Conservation (phyloP, 1,140 invertebrate genomes). For the Drosophila bifasciata region DNA sequence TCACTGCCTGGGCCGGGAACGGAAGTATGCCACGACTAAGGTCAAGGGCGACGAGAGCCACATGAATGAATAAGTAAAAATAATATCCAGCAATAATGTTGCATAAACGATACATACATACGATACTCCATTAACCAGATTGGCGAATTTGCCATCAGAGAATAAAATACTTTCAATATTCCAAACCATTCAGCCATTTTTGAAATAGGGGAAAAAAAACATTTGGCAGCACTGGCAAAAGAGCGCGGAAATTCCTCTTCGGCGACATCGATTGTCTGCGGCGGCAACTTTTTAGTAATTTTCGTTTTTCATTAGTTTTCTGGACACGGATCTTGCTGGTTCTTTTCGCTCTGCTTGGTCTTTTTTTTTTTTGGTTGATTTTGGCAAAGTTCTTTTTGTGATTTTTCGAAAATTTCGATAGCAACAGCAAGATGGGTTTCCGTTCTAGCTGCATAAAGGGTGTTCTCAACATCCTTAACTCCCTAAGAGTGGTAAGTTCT, state of each 20-base stretch:
- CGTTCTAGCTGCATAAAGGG: slow-evolving; percentile 71
- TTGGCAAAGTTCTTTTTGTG: not conserved
- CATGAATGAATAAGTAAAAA: slow-evolving; percentile 56
- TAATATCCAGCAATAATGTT: slow-evolving; percentile 2
- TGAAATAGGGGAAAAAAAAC: slow-evolving; percentile 21
- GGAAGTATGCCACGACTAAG: slow-evolving; percentile 61
- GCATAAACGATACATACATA: not conserved
- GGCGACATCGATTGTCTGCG: no score
- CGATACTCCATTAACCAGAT: slow-evolving; percentile 42
- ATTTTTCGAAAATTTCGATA: not conserved
- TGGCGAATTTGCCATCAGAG: slow-evolving; percentile 49
- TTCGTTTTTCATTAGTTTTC: slow-evolving; percentile 40
- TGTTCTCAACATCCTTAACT: slow-evolving; percentile 66
- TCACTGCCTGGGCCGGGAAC: slow-evolving; percentile 65
- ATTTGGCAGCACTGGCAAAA: slow-evolving; percentile 49
- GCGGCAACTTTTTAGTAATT: slow-evolving; percentile 2
- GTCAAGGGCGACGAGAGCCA: slow-evolving; percentile 71
- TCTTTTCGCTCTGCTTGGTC: slow-evolving; percentile 9
- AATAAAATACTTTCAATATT: slow-evolving; percentile 56
- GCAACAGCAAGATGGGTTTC: slow-evolving; percentile 60
- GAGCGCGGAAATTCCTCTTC: slow-evolving; percentile 17
- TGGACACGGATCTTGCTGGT: slow-evolving; percentile 28
- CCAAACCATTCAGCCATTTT: slow-evolving; percentile 15
- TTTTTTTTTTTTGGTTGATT: slow-evolving; percentile 10
- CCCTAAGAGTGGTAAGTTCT: slow-evolving; percentile 64